Percentiles rank a stretch among this genome's conserved stretches.
Conservation (phyloP, 2,797 vertebrate species). For the Melanotaenia pygmaea region DNA sequence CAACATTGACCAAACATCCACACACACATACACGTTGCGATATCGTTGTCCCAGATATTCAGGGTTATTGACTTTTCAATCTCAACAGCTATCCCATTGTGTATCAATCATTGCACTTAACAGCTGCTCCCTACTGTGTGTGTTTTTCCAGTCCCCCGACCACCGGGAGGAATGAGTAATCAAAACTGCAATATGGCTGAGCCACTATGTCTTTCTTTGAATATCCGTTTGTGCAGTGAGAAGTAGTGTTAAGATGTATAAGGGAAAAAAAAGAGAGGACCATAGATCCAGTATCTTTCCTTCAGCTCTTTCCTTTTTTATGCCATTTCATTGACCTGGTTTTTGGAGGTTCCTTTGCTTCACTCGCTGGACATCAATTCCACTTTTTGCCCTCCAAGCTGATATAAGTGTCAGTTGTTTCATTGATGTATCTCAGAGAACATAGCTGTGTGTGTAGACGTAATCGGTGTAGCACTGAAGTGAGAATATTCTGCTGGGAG, state of each 20-base stretch:
- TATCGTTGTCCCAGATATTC: conserved; percentile 28
- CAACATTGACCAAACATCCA: conserved; percentile 25
- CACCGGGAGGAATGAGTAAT: conserved; percentile 68
- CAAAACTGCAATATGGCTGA: conserved; percentile 47
- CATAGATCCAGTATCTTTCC: neutral
- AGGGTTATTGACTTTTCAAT: conserved; percentile 55
- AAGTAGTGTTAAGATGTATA: conserved; percentile 2
- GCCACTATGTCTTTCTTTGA: conserved; percentile 24
- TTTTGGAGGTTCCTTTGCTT: conserved; percentile 17
- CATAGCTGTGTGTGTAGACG: conserved; percentile 43
- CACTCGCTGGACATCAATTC: conserved; percentile 55
- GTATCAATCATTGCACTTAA: conserved; percentile 60
- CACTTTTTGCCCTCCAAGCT: conserved; percentile 54
- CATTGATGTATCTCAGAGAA: conserved; percentile 38
- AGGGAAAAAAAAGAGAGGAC: conserved; percentile 11
- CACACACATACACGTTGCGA: conserved; percentile 1
- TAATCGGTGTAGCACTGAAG: conserved; percentile 42
- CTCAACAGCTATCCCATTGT: conserved; percentile 45
- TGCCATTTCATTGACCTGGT: conserved; percentile 18
- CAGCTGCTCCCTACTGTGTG: conserved; percentile 31
- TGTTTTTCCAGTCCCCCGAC: conserved; percentile 39
- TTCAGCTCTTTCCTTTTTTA: neutral
- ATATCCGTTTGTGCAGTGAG: conserved; percentile 15
- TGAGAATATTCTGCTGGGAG: conserved; percentile 19
- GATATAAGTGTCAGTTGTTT: conserved; percentile 57